Conservation (phyloP, 1,140 invertebrate genomes). For the Caerostris extrusa region DNA sequence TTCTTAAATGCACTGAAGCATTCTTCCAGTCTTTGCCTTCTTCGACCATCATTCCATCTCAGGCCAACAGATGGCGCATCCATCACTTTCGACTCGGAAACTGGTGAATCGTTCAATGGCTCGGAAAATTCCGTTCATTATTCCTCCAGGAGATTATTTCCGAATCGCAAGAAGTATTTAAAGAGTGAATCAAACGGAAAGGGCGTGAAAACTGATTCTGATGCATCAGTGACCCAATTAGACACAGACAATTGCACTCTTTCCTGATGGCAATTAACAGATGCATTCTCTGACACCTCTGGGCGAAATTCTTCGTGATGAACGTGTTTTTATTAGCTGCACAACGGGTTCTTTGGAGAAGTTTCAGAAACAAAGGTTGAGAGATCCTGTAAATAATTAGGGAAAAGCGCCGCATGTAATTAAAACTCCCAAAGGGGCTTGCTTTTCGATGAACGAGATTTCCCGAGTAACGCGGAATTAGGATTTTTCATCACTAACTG, state of each 20-base stretch:
- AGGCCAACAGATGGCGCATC: conserved; percentile 11
- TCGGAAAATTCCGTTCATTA: conserved; percentile 52
- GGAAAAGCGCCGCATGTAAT: not conserved
- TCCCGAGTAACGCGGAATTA: not conserved
- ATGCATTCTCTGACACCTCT: not conserved
- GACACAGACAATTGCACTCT: not conserved
- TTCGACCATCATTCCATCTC: not conserved
- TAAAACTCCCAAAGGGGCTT: not conserved
- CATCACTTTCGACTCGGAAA: conserved; percentile 13
- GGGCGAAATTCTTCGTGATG: not conserved
- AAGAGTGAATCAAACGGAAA: conserved; percentile 15
- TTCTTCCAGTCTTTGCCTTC: not conserved
- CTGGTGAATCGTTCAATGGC: not conserved
- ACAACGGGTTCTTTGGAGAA: not conserved
- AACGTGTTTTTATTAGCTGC: not conserved
- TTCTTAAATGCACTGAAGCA: not conserved
- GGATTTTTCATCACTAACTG: not conserved
- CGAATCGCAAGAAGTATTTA: conserved; percentile 29
- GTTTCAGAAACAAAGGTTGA: not conserved
- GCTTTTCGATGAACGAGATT: not conserved
- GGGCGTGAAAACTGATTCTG: conserved; percentile 10
- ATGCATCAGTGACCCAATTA: conserved; percentile 24
- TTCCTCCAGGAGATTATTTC: conserved; percentile 7
- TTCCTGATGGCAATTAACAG: not conserved
- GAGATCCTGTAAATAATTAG: not conserved